These are phyloP conservation scores for Pyrgus malvae DNA, from an alignment of 2,888 invertebrate genomes.

Conservation along the genomic window DNA sequence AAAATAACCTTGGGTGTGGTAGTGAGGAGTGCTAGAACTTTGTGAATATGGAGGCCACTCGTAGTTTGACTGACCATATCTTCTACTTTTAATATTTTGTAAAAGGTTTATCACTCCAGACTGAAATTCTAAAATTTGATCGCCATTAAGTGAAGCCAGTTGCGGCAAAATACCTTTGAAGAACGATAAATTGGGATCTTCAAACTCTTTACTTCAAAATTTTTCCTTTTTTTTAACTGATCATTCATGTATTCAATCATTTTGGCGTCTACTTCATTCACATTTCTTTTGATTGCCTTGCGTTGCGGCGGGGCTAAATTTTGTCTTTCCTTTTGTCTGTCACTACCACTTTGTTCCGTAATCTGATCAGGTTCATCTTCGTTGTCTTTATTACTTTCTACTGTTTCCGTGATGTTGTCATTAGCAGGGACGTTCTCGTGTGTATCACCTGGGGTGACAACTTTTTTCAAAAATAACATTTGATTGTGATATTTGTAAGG, in stretches of 20 bases:
- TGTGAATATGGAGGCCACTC: not conserved
- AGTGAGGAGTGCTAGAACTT: conserved; percentile 27
- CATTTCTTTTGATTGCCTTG: conserved; percentile 24
- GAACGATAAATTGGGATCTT: conserved; percentile 8
- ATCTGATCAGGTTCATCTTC: conserved; percentile 24
- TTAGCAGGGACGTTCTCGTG: conserved; percentile 34
- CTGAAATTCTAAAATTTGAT: too few species aligned
- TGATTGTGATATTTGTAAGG: conserved; percentile 38
- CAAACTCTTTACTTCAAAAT: too few species aligned
- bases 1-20: conserved; percentile 28
- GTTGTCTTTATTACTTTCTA: conserved; percentile 8
- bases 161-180: conserved; percentile 33
- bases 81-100: conserved; percentile 35
- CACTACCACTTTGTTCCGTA: conserved; percentile 30
- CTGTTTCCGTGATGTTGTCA: not conserved
- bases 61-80: conserved; percentile 26
- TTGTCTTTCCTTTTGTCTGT: conserved; percentile 36
- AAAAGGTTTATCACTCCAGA: conserved; percentile 37
- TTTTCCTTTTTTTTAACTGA: not conserved
- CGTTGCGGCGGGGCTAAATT: conserved; percentile 33
- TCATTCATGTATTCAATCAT: not conserved
- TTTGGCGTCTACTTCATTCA: not conserved
- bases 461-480: conserved; percentile 39
- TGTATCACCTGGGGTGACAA: conserved; percentile 33
- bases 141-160: conserved; percentile 31